Conservation (phyloP, 1,140 invertebrate genomes). For the Drosophila funebris region DNA sequence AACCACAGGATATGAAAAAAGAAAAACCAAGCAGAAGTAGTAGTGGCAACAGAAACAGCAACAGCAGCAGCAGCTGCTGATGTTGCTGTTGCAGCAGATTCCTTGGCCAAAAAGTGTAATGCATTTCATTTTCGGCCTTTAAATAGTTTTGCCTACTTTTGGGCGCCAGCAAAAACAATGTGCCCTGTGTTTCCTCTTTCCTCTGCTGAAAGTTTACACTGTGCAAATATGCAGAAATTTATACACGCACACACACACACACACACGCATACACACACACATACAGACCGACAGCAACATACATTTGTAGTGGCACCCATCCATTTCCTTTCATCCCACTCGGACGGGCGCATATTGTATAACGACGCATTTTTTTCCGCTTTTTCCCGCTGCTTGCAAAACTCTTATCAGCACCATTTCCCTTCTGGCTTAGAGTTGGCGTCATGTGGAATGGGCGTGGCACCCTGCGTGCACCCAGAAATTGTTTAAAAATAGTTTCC, state of each 20-base stretch:
- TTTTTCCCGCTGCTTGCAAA: slow-evolving; percentile 52
- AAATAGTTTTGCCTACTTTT: slow-evolving; percentile 64
- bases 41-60: slow-evolving; percentile 18
- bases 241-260: slow-evolving; percentile 5
- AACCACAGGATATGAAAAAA: slow-evolving; percentile 70
- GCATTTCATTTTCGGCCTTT: slow-evolving; percentile 55
- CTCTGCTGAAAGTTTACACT: slow-evolving; percentile 45
- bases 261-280: neutral
- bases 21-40: slow-evolving; percentile 32
- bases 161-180: slow-evolving; percentile 44
- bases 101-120: slow-evolving; percentile 51
- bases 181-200: neutral
- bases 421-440: slow-evolving; percentile 56
- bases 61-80: neutral
- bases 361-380: slow-evolving; percentile 53
- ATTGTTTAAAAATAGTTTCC: slow-evolving; percentile 66
- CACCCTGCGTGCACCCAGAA: slow-evolving; percentile 47
- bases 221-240: slow-evolving; percentile 44
- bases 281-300: neutral
- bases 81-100: slow-evolving; percentile 29
- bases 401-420: slow-evolving; percentile 62
- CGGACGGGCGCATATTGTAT: slow-evolving; percentile 54
- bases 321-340: slow-evolving; percentile 17
- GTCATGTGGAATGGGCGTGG: slow-evolving; percentile 15
- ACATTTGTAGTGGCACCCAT: slow-evolving; percentile 26